These are phyloP conservation scores for Lasiommata megera DNA, from an alignment of 2,888 invertebrate genomes.

Conservation along the genomic window DNA sequence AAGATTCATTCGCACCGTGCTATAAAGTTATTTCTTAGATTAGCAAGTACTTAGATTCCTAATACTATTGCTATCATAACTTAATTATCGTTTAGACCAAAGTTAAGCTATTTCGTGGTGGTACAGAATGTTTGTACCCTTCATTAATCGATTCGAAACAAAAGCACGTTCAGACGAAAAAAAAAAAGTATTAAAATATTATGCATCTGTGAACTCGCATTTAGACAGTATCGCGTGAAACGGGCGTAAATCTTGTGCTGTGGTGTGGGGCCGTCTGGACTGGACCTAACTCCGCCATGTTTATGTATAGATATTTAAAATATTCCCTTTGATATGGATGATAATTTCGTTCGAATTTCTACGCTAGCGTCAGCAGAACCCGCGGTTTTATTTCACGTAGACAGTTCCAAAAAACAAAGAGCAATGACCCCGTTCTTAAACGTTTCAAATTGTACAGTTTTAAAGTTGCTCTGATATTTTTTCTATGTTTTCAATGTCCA, in stretches of 20 bases:
- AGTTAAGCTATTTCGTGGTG: too few relatives aligned
- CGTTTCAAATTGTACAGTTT: not conserved
- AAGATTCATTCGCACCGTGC: too few relatives aligned
- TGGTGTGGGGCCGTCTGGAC: slow-evolving; percentile 69
- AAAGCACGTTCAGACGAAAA: slow-evolving; percentile 62
- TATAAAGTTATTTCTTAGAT: too few relatives aligned
- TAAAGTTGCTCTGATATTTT: not conserved
- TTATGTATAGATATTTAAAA: slow-evolving; percentile 77
- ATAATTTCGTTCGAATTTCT: slow-evolving; percentile 72
- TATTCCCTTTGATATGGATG: slow-evolving; percentile 81
- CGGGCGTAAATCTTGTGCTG: slow-evolving; percentile 72
- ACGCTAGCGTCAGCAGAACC: slow-evolving; percentile 57
- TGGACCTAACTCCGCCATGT: slow-evolving; percentile 61
- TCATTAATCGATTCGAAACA: slow-evolving; percentile 48
- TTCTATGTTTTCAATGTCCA: not conserved
- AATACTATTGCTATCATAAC: too few relatives aligned
- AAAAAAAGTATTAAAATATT: slow-evolving; percentile 64
- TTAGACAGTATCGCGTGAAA: slow-evolving; percentile 60
- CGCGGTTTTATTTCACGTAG: slow-evolving; percentile 33
- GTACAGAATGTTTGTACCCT: not conserved
- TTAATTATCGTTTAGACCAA: too few relatives aligned
- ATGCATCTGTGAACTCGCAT: slow-evolving; percentile 70
- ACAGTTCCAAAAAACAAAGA: slow-evolving; percentile 8
- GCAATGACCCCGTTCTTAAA: slow-evolving; percentile 5
- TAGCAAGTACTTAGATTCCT: too few relatives aligned